Evolutionary conservation across 2,797 vertebrate genomes (phyloP), one percentile per base, ranked within the genome.

Genomic region (Arnoldichthys spilopterus): DNA sequence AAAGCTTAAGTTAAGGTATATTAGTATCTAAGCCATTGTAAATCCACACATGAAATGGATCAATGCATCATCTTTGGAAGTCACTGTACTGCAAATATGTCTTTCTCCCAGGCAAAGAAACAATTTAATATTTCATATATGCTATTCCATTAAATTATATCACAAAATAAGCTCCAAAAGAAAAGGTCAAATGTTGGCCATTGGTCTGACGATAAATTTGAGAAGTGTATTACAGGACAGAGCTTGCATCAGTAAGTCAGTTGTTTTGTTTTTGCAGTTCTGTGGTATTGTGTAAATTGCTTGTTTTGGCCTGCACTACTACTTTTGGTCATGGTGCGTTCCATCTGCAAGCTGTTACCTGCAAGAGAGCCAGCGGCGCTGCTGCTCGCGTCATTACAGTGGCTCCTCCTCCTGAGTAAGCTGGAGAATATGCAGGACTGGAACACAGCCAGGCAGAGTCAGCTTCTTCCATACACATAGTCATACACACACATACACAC

Each of bases 291-390:
- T 78, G 37, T 49, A 70, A 76, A 47, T 16, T 2, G 2, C 26
- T 71, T 4, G n/a, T 28, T 71, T 76, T 49, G 54, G 58, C 47
- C 67, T 30, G 24, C 45, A 66, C 22, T 43, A 6, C 13, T 16
- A 12, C 58, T n/a, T 30, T 32, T 20, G 30, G 15, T 16, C 37
- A 51, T 40, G 20, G 20, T 11, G 11, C 61, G 56, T 49, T 58
- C 54, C 69, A 83, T 77, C 75, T 86, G 79, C 84, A 85, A 83
- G 85, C 75, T 72, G 77, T 85, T 86, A 84, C 86, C 83, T 86
- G 86, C 49, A 45, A 80, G 76, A 58, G 54, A 26, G 77, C 83
- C 82, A 34, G 26, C 8, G 75, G 83, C 75, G 56, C 12, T 1
- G 12, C 24, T 64, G 81, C 26, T 24, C 56, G 74, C 82, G 78